phyloP scores from a whole-genome alignment of 2,113 vertebrate genomes.

The Tichodroma muraria region DNA sequence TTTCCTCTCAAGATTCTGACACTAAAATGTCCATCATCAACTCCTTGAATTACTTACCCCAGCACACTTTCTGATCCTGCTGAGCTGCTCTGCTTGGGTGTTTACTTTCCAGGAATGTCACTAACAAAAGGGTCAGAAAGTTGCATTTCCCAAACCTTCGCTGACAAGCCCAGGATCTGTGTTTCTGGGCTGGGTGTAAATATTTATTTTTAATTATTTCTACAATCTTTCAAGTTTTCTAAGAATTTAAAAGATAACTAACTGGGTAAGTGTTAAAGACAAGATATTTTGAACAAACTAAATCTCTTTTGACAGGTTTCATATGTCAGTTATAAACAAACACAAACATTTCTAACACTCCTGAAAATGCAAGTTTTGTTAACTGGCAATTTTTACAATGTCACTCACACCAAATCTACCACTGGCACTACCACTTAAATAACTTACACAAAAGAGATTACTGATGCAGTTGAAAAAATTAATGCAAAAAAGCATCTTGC shows the following conservation, averaged over 20 bases:
- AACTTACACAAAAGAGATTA: not conserved
- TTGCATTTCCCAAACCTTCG: not conserved
- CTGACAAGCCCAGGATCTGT: not conserved
- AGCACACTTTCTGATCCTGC: not conserved
- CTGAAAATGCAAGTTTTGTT: not conserved
- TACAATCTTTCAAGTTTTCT: not conserved
- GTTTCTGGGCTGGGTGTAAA: not conserved
- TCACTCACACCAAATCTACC: not conserved
- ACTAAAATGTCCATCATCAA: constrained; percentile 56
- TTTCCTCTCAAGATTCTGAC: constrained; percentile 46
- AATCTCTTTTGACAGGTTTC: not conserved
- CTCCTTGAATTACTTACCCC: constrained; percentile 14
- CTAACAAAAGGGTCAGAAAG: not conserved
- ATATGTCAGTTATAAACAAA: not conserved
- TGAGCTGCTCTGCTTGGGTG: constrained; percentile 15
- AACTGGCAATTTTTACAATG: not conserved
- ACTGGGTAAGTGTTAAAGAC: not conserved
- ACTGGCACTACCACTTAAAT: not conserved
- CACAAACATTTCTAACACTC: not conserved
- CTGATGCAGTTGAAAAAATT: not conserved
- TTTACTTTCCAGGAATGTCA: constrained; percentile 45
- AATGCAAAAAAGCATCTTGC: not conserved
- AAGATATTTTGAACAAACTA: not conserved
- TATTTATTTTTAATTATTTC: not conserved
- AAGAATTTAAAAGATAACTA: not conserved